Percentiles rank a stretch among this genome's conserved stretches.
Evolutionary conservation across 2,888 invertebrate genomes (phyloP).

Genomic region (Protophormia terraenovae): DNA sequence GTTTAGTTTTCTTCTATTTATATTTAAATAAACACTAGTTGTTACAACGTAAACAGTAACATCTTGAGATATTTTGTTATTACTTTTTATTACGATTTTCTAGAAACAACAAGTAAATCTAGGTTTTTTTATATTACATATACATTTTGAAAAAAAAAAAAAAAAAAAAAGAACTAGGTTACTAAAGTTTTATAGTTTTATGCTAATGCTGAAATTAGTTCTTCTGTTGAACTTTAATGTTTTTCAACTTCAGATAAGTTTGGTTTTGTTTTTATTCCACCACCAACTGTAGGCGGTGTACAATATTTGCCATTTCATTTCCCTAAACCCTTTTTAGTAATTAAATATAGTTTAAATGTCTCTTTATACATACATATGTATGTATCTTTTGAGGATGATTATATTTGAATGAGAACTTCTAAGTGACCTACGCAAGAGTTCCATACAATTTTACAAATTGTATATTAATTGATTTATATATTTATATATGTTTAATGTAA

Average conservation of each 20-base stretch:
- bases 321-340: too few species aligned
- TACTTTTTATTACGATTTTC: not conserved
- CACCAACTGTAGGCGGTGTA: not conserved
- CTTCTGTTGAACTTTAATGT: not conserved
- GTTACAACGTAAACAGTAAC: not conserved
- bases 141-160: too few species aligned
- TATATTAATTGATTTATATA: too few species aligned
- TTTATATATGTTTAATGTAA: too few species aligned
- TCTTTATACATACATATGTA: too few species aligned
- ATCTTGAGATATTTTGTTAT: not conserved
- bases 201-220: not conserved
- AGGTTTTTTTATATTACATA: not conserved
- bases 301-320: too few species aligned
- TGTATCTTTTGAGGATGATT: too few species aligned
- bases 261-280: not conserved
- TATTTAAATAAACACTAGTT: not conserved
- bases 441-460: too few species aligned
- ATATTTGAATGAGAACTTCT: too few species aligned
- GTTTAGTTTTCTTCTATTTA: not conserved
- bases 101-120: not conserved
- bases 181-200: not conserved
- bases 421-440: too few species aligned
- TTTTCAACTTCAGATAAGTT: not conserved
- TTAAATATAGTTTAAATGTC: too few species aligned
- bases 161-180: too few species aligned